Evolutionary conservation across 2,888 invertebrate genomes (phyloP).

Genomic region (Leptinotarsa juncta): DNA sequence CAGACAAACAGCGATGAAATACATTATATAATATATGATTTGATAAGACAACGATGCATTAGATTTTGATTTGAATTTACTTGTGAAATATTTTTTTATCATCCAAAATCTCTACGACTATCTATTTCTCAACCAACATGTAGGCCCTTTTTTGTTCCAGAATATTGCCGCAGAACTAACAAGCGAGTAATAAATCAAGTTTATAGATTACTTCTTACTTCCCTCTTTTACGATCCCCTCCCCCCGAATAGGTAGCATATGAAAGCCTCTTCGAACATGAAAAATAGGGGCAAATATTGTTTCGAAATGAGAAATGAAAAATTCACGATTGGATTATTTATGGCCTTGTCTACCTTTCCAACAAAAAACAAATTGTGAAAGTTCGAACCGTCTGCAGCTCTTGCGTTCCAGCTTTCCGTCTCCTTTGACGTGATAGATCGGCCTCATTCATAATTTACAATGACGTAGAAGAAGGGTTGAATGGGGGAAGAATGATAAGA

Average conservation of each 20-base stretch:
- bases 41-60: too few relatives aligned
- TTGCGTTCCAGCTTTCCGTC: not conserved
- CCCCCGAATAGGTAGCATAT: constrained; percentile 5
- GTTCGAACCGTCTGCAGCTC: constrained; percentile 24
- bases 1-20: too few relatives aligned
- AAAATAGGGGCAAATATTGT: constrained; percentile 38
- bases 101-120: too few relatives aligned
- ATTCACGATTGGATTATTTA: constrained; percentile 40
- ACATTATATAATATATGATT: too few relatives aligned
- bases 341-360: constrained; percentile 36
- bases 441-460: constrained; percentile 14
- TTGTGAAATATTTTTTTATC: too few relatives aligned
- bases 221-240: not conserved
- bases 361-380: constrained; percentile 41
- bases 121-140: too few relatives aligned
- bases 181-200: not conserved
- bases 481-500: not conserved
- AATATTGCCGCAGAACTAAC: not conserved
- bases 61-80: too few relatives aligned
- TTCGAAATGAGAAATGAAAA: constrained; percentile 39
- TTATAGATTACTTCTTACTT: not conserved
- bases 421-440: constrained; percentile 9
- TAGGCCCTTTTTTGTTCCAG: too few relatives aligned
- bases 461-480: constrained; percentile 2
- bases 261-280: constrained; percentile 21